phyloP scores from a whole-genome alignment of 2,888 invertebrate species.

The Microdon myrmicae region DNA sequence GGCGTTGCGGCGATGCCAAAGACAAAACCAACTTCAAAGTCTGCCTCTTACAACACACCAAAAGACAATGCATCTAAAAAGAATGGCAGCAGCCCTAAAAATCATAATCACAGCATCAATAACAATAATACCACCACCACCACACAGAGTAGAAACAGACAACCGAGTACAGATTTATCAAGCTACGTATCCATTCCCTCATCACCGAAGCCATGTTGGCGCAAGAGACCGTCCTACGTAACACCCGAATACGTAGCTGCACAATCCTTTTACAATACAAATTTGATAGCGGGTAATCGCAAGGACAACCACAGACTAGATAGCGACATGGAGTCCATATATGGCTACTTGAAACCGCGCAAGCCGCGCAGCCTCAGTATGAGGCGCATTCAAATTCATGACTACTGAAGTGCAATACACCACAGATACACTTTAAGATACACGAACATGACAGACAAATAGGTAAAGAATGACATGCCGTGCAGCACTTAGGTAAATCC shows the following conservation, averaged over 20 bases:
- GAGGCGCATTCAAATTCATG: slow-evolving; percentile 65
- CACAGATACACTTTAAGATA: slow-evolving; percentile 11
- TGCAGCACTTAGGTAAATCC: slow-evolving; percentile 45
- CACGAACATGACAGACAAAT: slow-evolving; percentile 31
- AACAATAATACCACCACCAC: slow-evolving; percentile 35
- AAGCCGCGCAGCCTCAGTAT: slow-evolving; percentile 65
- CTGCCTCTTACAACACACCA: slow-evolving; percentile 16
- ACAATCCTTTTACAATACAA: slow-evolving; percentile 46
- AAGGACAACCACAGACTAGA: slow-evolving; percentile 57
- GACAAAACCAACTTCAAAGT: slow-evolving; percentile 32
- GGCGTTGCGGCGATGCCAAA: slow-evolving; percentile 40
- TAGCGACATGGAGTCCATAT: slow-evolving; percentile 67
- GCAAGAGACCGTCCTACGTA: slow-evolving; percentile 52
- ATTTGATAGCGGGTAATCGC: slow-evolving; percentile 45
- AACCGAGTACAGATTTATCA: slow-evolving; percentile 21
- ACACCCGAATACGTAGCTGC: slow-evolving; percentile 39
- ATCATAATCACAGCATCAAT: slow-evolving; percentile 18
- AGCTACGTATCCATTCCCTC: slow-evolving; percentile 51
- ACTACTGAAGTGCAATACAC: slow-evolving; percentile 56
- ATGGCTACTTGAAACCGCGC: slow-evolving; percentile 66
- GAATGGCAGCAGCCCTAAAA: slow-evolving; percentile 16
- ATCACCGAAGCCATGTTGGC: slow-evolving; percentile 61
- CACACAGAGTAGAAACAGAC: slow-evolving; percentile 7
- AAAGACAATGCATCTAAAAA: slow-evolving; percentile 47
- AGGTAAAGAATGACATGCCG: slow-evolving; percentile 11